Evolutionary conservation across 2,888 invertebrate genomes (phyloP), one percentile per base, ranked within the genome.

Genomic region (Ophion slaviceki): DNA sequence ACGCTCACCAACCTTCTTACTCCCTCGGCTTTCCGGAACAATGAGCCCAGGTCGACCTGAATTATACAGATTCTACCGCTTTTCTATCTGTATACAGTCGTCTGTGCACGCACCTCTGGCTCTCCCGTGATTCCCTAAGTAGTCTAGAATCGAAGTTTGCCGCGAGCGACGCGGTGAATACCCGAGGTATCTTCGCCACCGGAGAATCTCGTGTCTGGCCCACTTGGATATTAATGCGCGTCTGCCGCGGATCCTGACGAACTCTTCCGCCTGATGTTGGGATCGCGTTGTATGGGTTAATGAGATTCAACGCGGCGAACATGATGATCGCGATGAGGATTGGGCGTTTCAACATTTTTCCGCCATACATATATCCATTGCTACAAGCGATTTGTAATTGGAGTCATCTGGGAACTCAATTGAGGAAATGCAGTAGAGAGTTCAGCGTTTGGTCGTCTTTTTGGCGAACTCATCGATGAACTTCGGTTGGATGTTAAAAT

Each of bases 61-160:
- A 85, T 85, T 85, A 85, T 85, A 85, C 79, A 85, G 80, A 80
- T 86, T 81, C 84, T 74, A 59, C 75, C 32, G 40, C 70, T 53
- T 80, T 68, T 74, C 57, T 36, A 36, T 74, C 61, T 11, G 47
- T 57, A n/a, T 36, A 61, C 45, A 67, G 2, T 68, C 28, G 7
- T 62, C 67, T 84, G 61, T 77, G 24, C 79, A 47, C 53, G 59
- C 11, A 10, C 24, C 45, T 17, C 66, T 71, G 47, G 59, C 59
- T 62, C 77, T 76, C 47, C 62, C 62, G 61, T 61, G 74, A 75
- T 75, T 84, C 80, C 70, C 47, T 17, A 11, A 72, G 79, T 20
- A 79, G 79, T 70, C 79, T 75, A 47, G 84, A 84, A 84, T 85
- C 85, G 82, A 85, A 85, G 75, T 82, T 82, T 45, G 32, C 78